Conservation (phyloP, 2,797 vertebrate genomes). For the Cryptoprocta ferox region DNA sequence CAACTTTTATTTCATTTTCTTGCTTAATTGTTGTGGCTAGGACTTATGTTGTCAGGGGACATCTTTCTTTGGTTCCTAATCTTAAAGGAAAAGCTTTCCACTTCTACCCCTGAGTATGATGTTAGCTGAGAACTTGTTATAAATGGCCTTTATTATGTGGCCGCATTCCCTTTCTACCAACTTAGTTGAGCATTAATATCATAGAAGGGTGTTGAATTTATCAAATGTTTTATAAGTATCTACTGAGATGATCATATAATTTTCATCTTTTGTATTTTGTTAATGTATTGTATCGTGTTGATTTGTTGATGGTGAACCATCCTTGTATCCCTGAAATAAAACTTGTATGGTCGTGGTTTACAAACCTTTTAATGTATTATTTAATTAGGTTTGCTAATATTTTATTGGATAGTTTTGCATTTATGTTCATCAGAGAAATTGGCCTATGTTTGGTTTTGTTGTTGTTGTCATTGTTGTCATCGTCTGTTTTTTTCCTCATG, state of each 20-base stretch:
- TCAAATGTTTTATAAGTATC: neutral
- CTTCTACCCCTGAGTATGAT: neutral
- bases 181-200: neutral
- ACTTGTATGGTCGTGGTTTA: neutral
- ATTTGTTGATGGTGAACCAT: neutral
- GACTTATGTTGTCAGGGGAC: neutral
- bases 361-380: neutral
- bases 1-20: neutral
- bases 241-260: neutral
- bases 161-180: neutral
- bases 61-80: neutral
- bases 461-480: too few relatives aligned
- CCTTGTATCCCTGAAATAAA: neutral
- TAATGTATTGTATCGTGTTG: neutral
- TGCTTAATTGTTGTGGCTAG: neutral
- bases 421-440: neutral
- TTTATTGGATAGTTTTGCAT: neutral
- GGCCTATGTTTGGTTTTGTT: too few relatives aligned
- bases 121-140: neutral
- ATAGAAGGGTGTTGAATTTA: neutral
- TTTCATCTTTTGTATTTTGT: neutral
- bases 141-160: neutral
- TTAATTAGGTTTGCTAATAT: neutral
- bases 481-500: neutral
- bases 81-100: neutral